Base-by-base conservation (phyloP, 2,888 invertebrate genomes). In the Salpingus planirostris region DNA sequence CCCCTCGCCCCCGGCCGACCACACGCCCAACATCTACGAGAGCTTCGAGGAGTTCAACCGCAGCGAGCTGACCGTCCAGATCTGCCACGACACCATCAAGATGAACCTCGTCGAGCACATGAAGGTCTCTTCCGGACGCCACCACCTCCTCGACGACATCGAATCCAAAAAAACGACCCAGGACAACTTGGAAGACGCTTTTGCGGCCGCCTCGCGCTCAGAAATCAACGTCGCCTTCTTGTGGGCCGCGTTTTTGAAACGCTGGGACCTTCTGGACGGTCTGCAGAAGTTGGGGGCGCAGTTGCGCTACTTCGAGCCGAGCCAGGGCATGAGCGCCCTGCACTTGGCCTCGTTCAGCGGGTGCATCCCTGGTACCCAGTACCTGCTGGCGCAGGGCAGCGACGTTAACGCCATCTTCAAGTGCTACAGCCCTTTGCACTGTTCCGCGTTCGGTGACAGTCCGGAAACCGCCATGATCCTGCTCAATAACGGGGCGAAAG, bases 361-460 rank as follows among this genome's bases (percentile, higher is more conserved):
- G n/a, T 83, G 80, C 42, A 62, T 76, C 27, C 74, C 78, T 11
- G 80, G 84, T 40, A 75, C 81, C 5, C 73, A 71, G 46, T 80
- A 74, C 54, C 68, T 88, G 29, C 71, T 87, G 26, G 64, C 73
- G 14, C 73, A 76, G 49, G 81, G 80, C 2, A 72, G 75, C 44
- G 79, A 80, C 50, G 73, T 83, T 5, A 80, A 81, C 63, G 70
- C 75, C 29, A 73, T 76, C 54, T 74, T 75, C 36, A 78, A 80
- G 57, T 76, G 78, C 48, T 83, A 83, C 57, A 81, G 83, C 25
- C 88, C 91, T 1, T 71, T 92, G 36, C 91, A 93, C 62, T 89
- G 87, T 58, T 87, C 91, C 8, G 89, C 90, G 15, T 88, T 89
- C 64, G 87, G 90, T 8, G 86, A 90, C 55, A 80, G 88, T 40